These are phyloP conservation scores for Pygoscelis antarcticus DNA, from an alignment of 2,113 vertebrate species.

Conservation along the genomic window DNA sequence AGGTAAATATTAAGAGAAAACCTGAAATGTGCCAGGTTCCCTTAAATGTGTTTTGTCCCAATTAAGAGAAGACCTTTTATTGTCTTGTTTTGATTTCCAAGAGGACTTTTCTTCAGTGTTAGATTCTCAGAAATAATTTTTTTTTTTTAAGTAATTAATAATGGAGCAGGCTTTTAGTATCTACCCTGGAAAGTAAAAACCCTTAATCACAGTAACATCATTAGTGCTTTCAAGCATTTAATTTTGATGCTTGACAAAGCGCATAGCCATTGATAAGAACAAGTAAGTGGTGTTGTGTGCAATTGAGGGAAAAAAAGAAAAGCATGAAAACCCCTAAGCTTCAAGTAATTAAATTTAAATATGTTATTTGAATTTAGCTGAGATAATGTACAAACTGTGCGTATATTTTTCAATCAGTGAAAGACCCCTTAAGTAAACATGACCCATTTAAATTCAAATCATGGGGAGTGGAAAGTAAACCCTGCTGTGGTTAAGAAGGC, in stretches of 20 bases:
- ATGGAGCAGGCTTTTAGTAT: conserved; percentile 61
- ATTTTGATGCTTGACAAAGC: conserved; percentile 77
- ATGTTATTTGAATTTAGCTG: conserved; percentile 67
- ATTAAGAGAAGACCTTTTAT: neutral
- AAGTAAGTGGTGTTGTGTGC: conserved; percentile 59
- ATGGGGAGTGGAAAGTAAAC: conserved; percentile 33
- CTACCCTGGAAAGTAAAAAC: conserved; percentile 66
- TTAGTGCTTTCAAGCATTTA: conserved; percentile 77
- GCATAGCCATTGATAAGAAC: conserved; percentile 72
- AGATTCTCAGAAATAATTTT: neutral
- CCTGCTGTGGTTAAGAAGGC: conserved; percentile 25
- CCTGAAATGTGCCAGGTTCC: neutral
- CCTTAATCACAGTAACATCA: conserved; percentile 77
- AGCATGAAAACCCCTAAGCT: conserved; percentile 70
- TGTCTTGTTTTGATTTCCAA: neutral
- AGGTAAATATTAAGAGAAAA: neutral
- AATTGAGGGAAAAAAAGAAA: conserved; percentile 55
- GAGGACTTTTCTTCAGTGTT: neutral
- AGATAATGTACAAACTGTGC: conserved; percentile 59
- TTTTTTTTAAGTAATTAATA: conserved; percentile 59
- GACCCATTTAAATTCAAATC: conserved; percentile 58
- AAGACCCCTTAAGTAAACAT: conserved; percentile 66
- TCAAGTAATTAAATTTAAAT: conserved; percentile 77
- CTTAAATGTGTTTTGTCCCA: neutral
- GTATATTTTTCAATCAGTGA: conserved; percentile 62